These are phyloP conservation scores for Taphrorychus bicolor DNA, from an alignment of 2,888 invertebrate genomes.

Conservation along the genomic window DNA sequence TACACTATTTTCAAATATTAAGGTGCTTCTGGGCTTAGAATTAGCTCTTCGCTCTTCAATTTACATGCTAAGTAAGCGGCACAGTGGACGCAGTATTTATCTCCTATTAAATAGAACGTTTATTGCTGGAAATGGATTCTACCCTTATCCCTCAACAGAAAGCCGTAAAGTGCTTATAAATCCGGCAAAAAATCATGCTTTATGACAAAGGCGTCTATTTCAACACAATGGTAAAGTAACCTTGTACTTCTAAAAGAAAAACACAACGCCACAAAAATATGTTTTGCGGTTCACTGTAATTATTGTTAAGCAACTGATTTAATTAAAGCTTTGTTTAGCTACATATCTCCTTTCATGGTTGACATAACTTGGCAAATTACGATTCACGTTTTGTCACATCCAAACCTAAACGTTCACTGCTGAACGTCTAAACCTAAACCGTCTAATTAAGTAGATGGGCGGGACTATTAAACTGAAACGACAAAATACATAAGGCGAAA, in stretches of 20 bases:
- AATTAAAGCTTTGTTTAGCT: background rate
- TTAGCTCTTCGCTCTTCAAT: background rate
- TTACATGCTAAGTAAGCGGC: background rate
- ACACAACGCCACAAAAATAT: too few species aligned
- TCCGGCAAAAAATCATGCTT: background rate
- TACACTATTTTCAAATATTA: background rate
- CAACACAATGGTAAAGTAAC: too few species aligned
- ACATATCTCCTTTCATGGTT: background rate
- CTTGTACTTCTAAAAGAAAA: too few species aligned
- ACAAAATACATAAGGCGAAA: conserved; percentile 31
- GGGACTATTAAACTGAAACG: conserved; percentile 2
- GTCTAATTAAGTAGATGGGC: background rate
- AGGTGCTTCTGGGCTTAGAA: too few species aligned
- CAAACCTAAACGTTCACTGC: background rate
- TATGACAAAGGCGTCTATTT: background rate
- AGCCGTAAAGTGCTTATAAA: conserved; percentile 9
- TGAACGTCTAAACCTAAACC: background rate
- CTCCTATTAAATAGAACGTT: background rate
- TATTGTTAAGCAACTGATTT: background rate
- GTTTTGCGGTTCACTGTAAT: too few species aligned
- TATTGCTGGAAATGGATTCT: background rate
- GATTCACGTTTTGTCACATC: background rate
- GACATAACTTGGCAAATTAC: background rate
- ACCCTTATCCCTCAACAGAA: background rate
- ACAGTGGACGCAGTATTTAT: background rate